Evolutionary conservation across 2,113 vertebrate species (phyloP).

Genomic region (Gopherus evgoodei): DNA sequence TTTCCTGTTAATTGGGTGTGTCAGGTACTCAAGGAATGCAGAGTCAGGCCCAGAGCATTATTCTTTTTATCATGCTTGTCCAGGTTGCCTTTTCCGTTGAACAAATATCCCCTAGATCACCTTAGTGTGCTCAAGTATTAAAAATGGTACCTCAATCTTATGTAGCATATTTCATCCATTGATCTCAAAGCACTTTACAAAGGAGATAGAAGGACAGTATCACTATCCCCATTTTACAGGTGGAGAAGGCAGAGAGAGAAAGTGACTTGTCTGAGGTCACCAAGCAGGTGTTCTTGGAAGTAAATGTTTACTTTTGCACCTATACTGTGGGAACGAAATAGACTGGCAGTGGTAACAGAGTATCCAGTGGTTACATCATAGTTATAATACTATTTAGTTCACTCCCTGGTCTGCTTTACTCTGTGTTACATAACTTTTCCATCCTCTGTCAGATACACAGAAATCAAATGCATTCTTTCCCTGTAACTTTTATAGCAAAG

Average conservation of each 20-base stretch:
- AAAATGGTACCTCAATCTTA: not conserved
- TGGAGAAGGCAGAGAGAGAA: not conserved
- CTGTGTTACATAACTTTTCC: not conserved
- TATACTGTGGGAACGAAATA: not conserved
- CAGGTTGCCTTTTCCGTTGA: not conserved
- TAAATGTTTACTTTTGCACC: not conserved
- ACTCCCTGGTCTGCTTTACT: not conserved
- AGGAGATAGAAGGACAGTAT: not conserved
- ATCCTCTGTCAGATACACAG: constrained; percentile 31
- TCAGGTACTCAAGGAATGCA: not conserved
- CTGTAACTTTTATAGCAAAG: constrained; percentile 45
- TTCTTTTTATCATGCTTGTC: not conserved
- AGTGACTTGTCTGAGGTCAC: not conserved
- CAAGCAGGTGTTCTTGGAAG: not conserved
- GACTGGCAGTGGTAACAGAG: not conserved
- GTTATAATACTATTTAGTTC: not conserved
- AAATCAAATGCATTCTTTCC: constrained; percentile 49
- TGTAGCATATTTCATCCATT: not conserved
- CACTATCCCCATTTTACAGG: not conserved
- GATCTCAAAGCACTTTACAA: not conserved
- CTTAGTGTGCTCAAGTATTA: not conserved
- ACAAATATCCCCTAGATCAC: not conserved
- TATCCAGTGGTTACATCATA: constrained; percentile 4
- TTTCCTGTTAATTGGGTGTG: not conserved
- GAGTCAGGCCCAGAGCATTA: accelerated